Evolutionary conservation across 2,797 vertebrate genomes (phyloP).

Genomic region (Anas bahamensis): DNA sequence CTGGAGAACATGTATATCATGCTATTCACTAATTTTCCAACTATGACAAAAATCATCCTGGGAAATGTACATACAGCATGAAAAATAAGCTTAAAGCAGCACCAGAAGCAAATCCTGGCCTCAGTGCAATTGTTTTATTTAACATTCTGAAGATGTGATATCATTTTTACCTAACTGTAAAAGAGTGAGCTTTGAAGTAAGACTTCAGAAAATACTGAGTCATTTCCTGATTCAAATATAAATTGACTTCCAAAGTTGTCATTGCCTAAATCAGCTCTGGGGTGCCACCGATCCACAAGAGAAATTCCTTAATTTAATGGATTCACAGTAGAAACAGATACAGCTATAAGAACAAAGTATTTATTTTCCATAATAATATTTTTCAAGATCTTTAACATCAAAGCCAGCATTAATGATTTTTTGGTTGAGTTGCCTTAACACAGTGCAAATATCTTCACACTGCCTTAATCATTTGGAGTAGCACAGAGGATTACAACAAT

Average conservation of each 20-base stretch:
- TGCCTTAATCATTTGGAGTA: not conserved
- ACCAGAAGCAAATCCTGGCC: slow-evolving; percentile 28
- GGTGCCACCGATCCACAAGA: slow-evolving; percentile 33
- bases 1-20: not conserved
- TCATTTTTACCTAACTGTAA: slow-evolving; percentile 72
- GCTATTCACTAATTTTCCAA: not conserved
- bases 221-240: slow-evolving; percentile 73
- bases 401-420: not conserved
- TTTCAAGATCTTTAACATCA: slow-evolving; percentile 20
- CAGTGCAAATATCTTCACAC: not conserved
- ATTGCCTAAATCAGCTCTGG: slow-evolving; percentile 32
- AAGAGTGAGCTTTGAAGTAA: slow-evolving; percentile 66
- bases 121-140: slow-evolving; percentile 54
- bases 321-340: slow-evolving; percentile 29
- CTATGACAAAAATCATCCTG: slow-evolving; percentile 24
- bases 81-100: slow-evolving; percentile 2
- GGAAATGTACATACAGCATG: not conserved
- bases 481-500: not conserved
- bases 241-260: slow-evolving; percentile 59
- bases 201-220: slow-evolving; percentile 71
- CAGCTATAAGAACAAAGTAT: not conserved
- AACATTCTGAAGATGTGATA: slow-evolving; percentile 70
- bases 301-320: slow-evolving; percentile 40
- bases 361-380: slow-evolving; percentile 50
- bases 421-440: not conserved